Evolutionary conservation across 2,113 vertebrate genomes (phyloP).

Genomic region (Felis chaus): DNA sequence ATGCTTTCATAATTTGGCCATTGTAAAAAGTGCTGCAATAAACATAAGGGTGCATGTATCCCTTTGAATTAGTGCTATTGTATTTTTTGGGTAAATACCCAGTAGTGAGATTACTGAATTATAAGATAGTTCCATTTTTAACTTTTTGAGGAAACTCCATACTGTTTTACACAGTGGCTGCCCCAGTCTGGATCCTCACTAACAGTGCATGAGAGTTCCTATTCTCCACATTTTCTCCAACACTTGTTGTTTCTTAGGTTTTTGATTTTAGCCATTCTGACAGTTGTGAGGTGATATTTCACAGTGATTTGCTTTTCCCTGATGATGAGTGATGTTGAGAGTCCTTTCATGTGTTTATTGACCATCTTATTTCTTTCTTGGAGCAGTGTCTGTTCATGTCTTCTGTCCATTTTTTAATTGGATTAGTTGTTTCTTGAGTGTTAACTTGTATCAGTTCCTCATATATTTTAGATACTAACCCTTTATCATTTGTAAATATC

Average conservation of each 20-base stretch:
- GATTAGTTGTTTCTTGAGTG: not conserved
- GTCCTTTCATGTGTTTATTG: not conserved
- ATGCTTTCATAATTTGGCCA: not conserved
- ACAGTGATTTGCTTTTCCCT: not conserved
- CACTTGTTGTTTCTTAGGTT: not conserved
- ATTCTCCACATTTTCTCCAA: not conserved
- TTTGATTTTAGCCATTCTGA: not conserved
- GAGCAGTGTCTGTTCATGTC: not conserved
- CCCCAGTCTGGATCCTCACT: not conserved
- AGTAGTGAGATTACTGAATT: not conserved
- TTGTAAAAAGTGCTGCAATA: not conserved
- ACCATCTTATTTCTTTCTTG: not conserved
- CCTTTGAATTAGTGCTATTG: not conserved
- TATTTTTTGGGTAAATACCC: not conserved
- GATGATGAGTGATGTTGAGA: not conserved
- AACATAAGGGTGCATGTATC: not conserved
- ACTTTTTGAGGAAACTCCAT: not conserved
- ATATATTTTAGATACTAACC: not conserved
- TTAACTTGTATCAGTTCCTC: not conserved
- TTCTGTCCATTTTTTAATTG: not conserved
- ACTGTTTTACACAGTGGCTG: not conserved
- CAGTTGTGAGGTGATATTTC: not conserved
- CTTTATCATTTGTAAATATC: not conserved
- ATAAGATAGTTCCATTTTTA: not conserved
- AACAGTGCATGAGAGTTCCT: not conserved